Evolutionary conservation across 2,888 invertebrate species (phyloP).

Genomic region (Erebia aethiops): DNA sequence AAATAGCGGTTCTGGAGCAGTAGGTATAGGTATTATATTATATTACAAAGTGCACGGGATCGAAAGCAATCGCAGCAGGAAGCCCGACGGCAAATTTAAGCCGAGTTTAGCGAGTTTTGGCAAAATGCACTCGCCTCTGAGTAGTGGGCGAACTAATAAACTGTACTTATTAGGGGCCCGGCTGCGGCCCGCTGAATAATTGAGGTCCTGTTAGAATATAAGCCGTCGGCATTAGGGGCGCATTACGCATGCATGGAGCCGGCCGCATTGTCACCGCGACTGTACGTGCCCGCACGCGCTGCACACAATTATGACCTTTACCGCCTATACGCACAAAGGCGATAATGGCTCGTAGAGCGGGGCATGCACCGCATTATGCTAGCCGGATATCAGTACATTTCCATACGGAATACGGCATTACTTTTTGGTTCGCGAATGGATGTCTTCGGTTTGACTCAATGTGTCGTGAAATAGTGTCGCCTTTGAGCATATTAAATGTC

Average conservation of each 20-base stretch:
- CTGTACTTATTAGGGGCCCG: slow-evolving; percentile 34
- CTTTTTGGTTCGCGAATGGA: slow-evolving; percentile 19
- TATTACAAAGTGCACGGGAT: not conserved
- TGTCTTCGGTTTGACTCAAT: slow-evolving; percentile 10
- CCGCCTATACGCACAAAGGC: not conserved
- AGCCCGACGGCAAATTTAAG: slow-evolving; percentile 22
- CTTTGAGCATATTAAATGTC: too few species aligned
- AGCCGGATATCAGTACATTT: slow-evolving; percentile 29
- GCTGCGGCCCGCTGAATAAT: slow-evolving; percentile 40
- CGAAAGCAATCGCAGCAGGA: slow-evolving; percentile 21
- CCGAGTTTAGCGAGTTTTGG: slow-evolving; percentile 26
- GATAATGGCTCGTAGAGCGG: slow-evolving; percentile 1
- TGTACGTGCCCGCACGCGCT: not conserved
- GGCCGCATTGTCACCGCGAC: slow-evolving; percentile 39
- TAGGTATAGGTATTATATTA: too few species aligned
- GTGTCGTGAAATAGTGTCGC: not conserved
- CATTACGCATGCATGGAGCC: slow-evolving; percentile 47
- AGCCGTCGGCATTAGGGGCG: slow-evolving; percentile 42
- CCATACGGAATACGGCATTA: slow-evolving; percentile 26
- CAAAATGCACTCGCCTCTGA: slow-evolving; percentile 33
- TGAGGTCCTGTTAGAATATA: slow-evolving; percentile 41
- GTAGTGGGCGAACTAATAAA: slow-evolving; percentile 37
- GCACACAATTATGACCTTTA: not conserved
- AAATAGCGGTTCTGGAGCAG: not conserved
- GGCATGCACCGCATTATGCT: slow-evolving; percentile 24